Percentiles rank a stretch among this genome's conserved stretches.
Evolutionary conservation across 2,113 vertebrate species (phyloP).

Genomic region (Rhadina sibilatrix): DNA sequence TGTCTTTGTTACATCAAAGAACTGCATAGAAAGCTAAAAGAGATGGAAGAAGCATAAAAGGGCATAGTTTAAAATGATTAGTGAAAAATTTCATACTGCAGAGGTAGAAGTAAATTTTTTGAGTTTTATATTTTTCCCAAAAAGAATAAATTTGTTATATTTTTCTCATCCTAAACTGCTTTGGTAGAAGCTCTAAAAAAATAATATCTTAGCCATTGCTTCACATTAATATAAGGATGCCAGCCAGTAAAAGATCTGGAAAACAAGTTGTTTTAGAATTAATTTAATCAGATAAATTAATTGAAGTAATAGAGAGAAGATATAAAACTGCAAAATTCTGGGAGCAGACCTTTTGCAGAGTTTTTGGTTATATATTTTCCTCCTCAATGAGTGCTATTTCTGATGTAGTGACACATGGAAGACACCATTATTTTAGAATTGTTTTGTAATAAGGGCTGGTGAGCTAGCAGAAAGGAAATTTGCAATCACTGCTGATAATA

Average conservation of each 20-base stretch:
- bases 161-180: slow-evolving; percentile 55
- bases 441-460: neutral
- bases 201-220: neutral
- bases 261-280: slow-evolving; percentile 15
- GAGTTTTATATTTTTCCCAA: slow-evolving; percentile 65
- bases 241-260: neutral
- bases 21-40: slow-evolving; percentile 84
- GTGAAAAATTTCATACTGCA: slow-evolving; percentile 94
- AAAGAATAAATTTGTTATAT: slow-evolving; percentile 62
- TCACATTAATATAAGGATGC: neutral
- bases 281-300: neutral
- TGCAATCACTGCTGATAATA: neutral
- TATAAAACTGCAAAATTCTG: neutral
- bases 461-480: neutral
- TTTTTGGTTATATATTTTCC: neutral
- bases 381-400: neutral
- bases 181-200: slow-evolving; percentile 1
- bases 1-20: slow-evolving; percentile 98
- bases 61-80: slow-evolving; percentile 99
- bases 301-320: neutral
- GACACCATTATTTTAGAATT: neutral
- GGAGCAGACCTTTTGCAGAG: neutral
- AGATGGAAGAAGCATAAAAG: slow-evolving; percentile 94
- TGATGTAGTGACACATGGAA: neutral
- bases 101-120: slow-evolving; percentile 81